phyloP scores from a whole-genome alignment of 1,140 invertebrate genomes.

The Orchestia grillus region DNA sequence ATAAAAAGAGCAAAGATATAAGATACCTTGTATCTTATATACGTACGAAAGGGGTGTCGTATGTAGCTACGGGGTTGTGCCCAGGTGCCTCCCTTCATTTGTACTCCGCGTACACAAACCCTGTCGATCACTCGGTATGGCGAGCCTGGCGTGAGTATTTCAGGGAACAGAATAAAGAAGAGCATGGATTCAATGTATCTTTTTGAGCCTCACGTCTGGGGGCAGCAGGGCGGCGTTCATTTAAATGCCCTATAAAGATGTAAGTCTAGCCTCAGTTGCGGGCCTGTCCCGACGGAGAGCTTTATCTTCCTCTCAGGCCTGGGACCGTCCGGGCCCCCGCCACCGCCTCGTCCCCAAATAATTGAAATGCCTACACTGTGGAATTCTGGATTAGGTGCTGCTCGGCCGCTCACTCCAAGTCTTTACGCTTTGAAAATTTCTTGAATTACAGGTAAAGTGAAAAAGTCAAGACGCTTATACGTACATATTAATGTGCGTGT shows the following conservation, averaged over 20 bases:
- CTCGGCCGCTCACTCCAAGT: too few species aligned
- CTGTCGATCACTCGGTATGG: background rate
- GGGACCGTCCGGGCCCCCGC: background rate
- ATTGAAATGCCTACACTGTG: conserved; percentile 11
- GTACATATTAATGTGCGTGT: too few species aligned
- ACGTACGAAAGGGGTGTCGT: too few species aligned
- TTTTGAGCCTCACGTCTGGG: background rate
- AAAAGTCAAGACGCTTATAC: too few species aligned
- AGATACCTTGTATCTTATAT: too few species aligned
- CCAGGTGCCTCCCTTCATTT: too few species aligned
- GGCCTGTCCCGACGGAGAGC: background rate
- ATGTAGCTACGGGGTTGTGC: too few species aligned
- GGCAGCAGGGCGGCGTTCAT: background rate
- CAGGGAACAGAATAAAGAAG: background rate
- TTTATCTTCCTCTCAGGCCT: background rate
- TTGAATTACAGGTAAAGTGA: too few species aligned
- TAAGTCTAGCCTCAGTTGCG: background rate
- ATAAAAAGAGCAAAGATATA: too few species aligned
- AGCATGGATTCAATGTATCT: background rate
- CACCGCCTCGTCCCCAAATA: background rate
- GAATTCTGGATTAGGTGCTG: background rate
- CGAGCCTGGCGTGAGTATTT: background rate
- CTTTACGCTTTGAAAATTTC: too few species aligned
- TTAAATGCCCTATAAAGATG: background rate
- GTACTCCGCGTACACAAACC: background rate